Conservation (phyloP, 2,797 vertebrate species). For the Trematomus bernacchii region DNA sequence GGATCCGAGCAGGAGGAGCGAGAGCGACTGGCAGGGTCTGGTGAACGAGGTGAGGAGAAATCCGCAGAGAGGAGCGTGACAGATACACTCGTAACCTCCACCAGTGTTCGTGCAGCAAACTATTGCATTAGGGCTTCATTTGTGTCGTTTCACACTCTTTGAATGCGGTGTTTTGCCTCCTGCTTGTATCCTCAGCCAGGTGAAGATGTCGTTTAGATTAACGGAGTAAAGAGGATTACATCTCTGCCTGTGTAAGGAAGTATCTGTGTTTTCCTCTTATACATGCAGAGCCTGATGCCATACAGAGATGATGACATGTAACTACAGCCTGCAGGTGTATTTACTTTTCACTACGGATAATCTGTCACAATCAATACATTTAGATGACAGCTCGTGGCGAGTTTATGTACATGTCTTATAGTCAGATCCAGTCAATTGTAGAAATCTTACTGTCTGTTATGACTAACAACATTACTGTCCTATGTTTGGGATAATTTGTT, state of each 20-base stretch:
- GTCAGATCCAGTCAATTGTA: neutral
- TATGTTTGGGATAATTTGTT: neutral
- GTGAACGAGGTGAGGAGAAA: slow-evolving; percentile 91
- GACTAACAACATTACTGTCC: neutral
- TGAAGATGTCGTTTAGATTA: neutral
- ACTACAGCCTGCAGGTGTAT: neutral
- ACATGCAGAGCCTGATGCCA: slow-evolving; percentile 25
- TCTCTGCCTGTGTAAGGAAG: slow-evolving; percentile 36
- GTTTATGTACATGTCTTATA: neutral
- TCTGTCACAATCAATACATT: neutral
- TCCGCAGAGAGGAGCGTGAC: slow-evolving; percentile 1
- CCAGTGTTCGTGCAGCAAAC: neutral
- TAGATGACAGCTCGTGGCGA: neutral
- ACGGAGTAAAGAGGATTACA: slow-evolving; percentile 12
- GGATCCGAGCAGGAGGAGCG: slow-evolving; percentile 86
- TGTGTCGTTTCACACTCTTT: neutral
- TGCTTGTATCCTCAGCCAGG: neutral
- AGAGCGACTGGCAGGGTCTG: slow-evolving; percentile 95
- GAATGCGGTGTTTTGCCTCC: neutral
- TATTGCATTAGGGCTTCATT: neutral
- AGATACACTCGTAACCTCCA: neutral
- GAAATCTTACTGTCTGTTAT: neutral
- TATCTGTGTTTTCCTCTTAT: slow-evolving; percentile 7
- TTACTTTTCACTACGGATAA: neutral
- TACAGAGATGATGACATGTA: neutral